Conservation (phyloP, 2,113 vertebrate species). For the Arvicanthis niloticus region DNA sequence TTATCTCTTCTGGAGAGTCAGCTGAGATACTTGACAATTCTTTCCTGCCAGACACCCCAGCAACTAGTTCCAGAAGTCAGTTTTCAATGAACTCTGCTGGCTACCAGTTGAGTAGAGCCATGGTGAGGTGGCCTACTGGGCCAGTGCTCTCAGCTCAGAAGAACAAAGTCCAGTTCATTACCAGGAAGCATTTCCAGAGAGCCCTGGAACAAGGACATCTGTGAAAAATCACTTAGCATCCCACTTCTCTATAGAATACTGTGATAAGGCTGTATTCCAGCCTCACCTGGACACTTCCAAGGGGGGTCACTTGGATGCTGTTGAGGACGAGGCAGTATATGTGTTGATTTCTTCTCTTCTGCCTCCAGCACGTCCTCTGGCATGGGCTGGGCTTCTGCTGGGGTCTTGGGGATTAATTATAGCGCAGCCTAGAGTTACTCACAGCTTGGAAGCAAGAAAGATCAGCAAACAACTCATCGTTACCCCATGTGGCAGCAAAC, state of each 20-base stretch:
- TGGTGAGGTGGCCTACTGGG: background rate
- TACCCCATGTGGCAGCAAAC: background rate
- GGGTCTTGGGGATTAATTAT: background rate
- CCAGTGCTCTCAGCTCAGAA: background rate
- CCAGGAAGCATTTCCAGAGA: background rate
- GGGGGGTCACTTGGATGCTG: background rate
- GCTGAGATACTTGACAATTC: background rate
- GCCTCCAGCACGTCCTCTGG: background rate
- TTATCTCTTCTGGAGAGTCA: background rate
- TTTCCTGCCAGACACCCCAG: background rate
- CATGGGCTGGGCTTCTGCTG: background rate
- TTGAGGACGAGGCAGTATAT: background rate
- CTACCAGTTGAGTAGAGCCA: background rate
- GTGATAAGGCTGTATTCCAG: rapidly evolving
- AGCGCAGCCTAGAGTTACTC: background rate
- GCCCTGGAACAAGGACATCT: background rate
- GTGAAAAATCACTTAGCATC: background rate
- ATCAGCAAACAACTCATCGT: background rate
- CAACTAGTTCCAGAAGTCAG: background rate
- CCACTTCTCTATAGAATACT: background rate
- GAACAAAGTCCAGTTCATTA: background rate
- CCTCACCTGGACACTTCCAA: background rate
- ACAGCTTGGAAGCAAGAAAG: background rate
- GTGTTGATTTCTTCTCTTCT: background rate
- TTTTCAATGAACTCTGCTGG: background rate